phyloP scores from a whole-genome alignment of 1,140 invertebrate species.

The Drosophila sucinea region DNA sequence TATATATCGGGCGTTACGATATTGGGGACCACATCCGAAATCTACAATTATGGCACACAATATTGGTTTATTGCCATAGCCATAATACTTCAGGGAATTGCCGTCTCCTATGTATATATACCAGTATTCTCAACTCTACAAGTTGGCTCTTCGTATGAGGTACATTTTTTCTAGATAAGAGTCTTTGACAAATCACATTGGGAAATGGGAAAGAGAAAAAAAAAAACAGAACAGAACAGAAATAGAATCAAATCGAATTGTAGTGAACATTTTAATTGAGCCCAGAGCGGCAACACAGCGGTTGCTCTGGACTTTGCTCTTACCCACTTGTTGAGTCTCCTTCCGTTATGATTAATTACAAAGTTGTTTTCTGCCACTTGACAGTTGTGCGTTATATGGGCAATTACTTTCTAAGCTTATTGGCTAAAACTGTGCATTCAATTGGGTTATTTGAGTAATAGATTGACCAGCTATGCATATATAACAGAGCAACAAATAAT shows the following conservation, averaged over 20 bases:
- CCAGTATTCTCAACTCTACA: slow-evolving; percentile 92
- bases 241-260: slow-evolving; percentile 4
- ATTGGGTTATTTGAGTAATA: neutral
- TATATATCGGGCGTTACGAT: slow-evolving; percentile 96
- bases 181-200: slow-evolving; percentile 28
- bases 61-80: slow-evolving; percentile 90
- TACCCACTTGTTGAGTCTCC: slow-evolving; percentile 28
- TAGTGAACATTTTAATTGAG: slow-evolving; percentile 48
- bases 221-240: neutral
- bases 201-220: slow-evolving; percentile 18
- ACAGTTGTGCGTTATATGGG: slow-evolving; percentile 43
- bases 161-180: slow-evolving; percentile 75
- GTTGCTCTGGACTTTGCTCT: slow-evolving; percentile 59
- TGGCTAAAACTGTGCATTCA: neutral
- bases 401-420: slow-evolving; percentile 1
- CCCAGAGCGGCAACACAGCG: neutral
- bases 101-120: slow-evolving; percentile 89
- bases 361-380: slow-evolving; percentile 37
- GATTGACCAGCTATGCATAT: neutral
- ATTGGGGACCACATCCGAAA: slow-evolving; percentile 93
- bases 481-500: neutral
- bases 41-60: slow-evolving; percentile 93
- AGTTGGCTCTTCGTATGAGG: slow-evolving; percentile 93
- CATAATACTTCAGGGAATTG: slow-evolving; percentile 87
- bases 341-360: slow-evolving; percentile 56